phyloP scores from a whole-genome alignment of 2,797 vertebrate genomes.

The Streptopelia turtur region DNA sequence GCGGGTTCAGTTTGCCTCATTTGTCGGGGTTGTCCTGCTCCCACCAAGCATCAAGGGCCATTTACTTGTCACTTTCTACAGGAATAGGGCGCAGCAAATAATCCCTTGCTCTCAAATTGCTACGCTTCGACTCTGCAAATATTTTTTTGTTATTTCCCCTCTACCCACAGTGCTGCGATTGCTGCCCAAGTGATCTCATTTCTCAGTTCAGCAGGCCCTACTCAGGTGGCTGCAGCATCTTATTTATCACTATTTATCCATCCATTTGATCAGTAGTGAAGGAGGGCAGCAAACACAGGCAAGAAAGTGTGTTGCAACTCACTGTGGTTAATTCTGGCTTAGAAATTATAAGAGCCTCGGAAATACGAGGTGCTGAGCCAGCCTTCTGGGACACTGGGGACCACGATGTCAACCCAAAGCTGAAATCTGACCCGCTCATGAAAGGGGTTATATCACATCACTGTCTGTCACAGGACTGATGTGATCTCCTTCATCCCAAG shows the following conservation, averaged over 20 bases:
- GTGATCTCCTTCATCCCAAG: background rate
- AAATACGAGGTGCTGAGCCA: background rate
- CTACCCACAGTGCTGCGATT: background rate
- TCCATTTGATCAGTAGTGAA: background rate
- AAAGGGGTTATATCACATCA: background rate
- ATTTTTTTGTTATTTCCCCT: background rate
- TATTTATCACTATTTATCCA: background rate
- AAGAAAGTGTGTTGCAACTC: background rate
- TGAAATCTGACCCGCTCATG: background rate
- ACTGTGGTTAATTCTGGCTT: background rate
- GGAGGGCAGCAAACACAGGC: background rate
- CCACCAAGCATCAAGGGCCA: background rate
- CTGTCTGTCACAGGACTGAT: background rate
- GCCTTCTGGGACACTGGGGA: background rate
- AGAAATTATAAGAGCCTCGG: background rate
- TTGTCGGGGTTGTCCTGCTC: background rate
- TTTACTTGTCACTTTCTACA: background rate
- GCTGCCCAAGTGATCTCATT: background rate
- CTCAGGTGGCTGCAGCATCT: accelerated
- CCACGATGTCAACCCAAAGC: background rate
- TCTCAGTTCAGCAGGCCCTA: background rate
- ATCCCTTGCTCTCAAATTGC: background rate
- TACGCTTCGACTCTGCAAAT: background rate
- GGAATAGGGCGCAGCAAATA: background rate
- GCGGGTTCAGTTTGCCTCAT: background rate